Evolutionary conservation across 2,888 invertebrate genomes (phyloP), one percentile per base, ranked within the genome.

Genomic region (Notodonta ziczac): DNA sequence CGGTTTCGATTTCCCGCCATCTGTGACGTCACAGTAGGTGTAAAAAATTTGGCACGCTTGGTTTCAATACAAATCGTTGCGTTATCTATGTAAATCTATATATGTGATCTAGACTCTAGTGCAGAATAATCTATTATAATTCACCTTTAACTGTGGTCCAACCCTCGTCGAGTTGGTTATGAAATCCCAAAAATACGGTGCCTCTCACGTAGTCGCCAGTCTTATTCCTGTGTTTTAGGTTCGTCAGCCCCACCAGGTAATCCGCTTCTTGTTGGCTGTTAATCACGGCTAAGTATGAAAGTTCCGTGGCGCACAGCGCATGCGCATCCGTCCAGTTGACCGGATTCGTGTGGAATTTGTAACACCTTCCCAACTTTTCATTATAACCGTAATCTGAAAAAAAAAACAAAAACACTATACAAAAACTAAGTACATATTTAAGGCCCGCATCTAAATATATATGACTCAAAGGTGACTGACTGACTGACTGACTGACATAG

Each of bases 301-400:
- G 83, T 62, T 91, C 91, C 0, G 83, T 77, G 24, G 72, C 75
- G 68, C 92, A 92, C 3, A 76, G 67, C 2, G 70, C 69, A 16
- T 83, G 80, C 0, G 91, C 91, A 0, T 89, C 87, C 0, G 77
- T 78, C 91, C 91, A 92, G 52, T 77, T 86, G 66, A 68, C 65
- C 0, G 89, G 86, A 1, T 66, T 75, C 24, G 78, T 57, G 62
- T 91, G 90, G 57, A 89, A 84, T 63, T 91, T 91, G 74, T 89
- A 91, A 67, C 90, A 91, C 70, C 81, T 82, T 3, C 84, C 85
- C 1, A 66, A 6, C 2, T 52, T 42, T 8, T 74, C 73, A 54
- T 82, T 78, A 68, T 76, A 87, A 53, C 67, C 63, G 67, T 91
- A 91, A 62, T 76, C 90, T 91, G 78, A 39, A 82, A 80, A 51